Conservation (phyloP, 2,888 invertebrate genomes). For the Podabrus alpinus region DNA sequence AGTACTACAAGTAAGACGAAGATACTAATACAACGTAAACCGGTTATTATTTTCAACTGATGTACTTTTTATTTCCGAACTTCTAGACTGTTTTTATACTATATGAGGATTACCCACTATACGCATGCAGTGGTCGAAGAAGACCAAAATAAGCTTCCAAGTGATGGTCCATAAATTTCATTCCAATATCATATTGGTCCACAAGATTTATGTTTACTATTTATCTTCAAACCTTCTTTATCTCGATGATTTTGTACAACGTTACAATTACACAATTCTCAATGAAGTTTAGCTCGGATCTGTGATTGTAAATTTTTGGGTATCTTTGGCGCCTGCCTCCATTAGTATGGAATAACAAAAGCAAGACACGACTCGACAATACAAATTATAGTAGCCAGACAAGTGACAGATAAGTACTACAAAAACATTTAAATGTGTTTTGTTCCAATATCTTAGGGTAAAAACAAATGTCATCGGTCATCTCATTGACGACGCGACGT, state of each 20-base stretch:
- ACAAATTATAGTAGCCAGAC: constrained; percentile 37
- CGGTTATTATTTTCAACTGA: constrained; percentile 56
- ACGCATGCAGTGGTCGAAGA: constrained; percentile 48
- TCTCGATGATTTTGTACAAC: background rate
- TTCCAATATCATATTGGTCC: constrained; percentile 41
- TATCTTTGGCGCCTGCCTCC: background rate
- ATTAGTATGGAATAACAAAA: background rate
- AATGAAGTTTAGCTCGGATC: background rate
- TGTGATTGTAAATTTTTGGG: background rate
- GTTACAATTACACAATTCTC: constrained; percentile 21
- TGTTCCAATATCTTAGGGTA: constrained; percentile 41
- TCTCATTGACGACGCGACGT: constrained; percentile 34
- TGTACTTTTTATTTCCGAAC: constrained; percentile 54
- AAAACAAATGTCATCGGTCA: constrained; percentile 36
- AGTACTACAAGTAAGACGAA: constrained; percentile 52
- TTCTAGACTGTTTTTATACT: constrained; percentile 49
- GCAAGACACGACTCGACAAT: constrained; percentile 33
- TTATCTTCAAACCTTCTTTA: constrained; percentile 15
- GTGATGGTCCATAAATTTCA: constrained; percentile 33
- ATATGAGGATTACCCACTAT: constrained; percentile 48
- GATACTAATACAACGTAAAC: constrained; percentile 48
- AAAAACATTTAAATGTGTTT: constrained; percentile 43
- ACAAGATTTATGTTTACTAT: constrained; percentile 46
- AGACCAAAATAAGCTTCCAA: constrained; percentile 40
- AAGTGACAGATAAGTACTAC: constrained; percentile 40